A percentile compares a stretch with the other conserved stretches of the same genome.
Conservation (phyloP, 2,113 vertebrate genomes). For the Asarcornis scutulata region DNA sequence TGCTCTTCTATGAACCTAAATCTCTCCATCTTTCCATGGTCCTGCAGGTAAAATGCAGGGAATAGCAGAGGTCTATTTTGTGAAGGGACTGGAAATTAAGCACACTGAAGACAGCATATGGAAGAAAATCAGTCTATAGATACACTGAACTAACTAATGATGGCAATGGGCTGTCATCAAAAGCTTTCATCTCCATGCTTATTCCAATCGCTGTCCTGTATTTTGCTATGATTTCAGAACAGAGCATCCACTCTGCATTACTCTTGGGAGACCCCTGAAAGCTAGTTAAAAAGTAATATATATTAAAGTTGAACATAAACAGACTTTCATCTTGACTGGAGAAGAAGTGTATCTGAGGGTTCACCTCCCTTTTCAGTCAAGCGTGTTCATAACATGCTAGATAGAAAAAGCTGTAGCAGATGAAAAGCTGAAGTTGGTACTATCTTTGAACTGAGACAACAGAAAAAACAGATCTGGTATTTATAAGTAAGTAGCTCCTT, state of each 20-base stretch:
- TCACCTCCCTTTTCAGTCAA: background rate
- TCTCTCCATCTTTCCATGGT: background rate
- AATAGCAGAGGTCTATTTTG: background rate
- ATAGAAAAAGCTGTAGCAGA: background rate
- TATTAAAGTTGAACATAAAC: background rate
- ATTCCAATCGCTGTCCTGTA: background rate
- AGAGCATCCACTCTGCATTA: background rate
- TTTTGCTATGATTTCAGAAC: background rate
- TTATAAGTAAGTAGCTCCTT: background rate
- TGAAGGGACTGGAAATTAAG: background rate
- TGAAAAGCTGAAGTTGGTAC: background rate
- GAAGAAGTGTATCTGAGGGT: background rate
- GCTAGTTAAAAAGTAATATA: background rate
- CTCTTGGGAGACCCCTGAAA: background rate
- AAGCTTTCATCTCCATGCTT: background rate
- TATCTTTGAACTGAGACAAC: background rate
- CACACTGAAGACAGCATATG: background rate
- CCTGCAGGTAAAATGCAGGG: background rate
- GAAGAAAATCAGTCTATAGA: background rate
- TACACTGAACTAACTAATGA: background rate
- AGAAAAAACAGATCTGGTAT: background rate
- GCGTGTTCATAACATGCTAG: background rate
- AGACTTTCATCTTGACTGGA: background rate
- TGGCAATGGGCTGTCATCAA: background rate
- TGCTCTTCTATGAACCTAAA: background rate